A percentile compares a stretch with the other conserved stretches of the same genome.
phyloP scores from a whole-genome alignment of 2,888 invertebrate genomes.

The Mylabris sibirica region DNA sequence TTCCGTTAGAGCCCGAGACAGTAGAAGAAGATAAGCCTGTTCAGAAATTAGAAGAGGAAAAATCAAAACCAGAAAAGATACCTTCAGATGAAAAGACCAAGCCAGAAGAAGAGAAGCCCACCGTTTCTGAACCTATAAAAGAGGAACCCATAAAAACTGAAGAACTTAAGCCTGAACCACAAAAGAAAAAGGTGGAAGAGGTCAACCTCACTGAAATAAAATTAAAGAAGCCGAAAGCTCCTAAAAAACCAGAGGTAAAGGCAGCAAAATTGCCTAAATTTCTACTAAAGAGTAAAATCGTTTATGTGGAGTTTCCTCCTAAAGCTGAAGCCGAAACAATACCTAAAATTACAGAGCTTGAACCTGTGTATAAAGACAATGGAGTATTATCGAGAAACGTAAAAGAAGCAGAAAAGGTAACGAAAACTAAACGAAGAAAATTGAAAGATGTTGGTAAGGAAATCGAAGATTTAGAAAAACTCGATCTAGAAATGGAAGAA shows the following conservation, averaged over 20 bases:
- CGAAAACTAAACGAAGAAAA: conserved; percentile 59
- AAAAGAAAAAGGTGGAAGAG: conserved; percentile 45
- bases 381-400: conserved; percentile 63
- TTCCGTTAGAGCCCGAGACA: conserved; percentile 53
- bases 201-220: conserved; percentile 67
- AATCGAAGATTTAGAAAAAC: conserved; percentile 60
- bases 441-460: conserved; percentile 54
- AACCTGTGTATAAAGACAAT: conserved; percentile 59
- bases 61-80: conserved; percentile 42
- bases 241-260: conserved; percentile 54
- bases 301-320: conserved; percentile 61
- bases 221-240: conserved; percentile 57
- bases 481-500: conserved; percentile 61
- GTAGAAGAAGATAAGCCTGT: conserved; percentile 47
- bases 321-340: conserved; percentile 51
- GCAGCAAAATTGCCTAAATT: conserved; percentile 60
- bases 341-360: conserved; percentile 56
- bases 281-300: conserved; percentile 62
- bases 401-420: conserved; percentile 61
- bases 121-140: conserved; percentile 19
- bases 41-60: conserved; percentile 53
- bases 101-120: conserved; percentile 43
- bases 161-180: conserved; percentile 45
- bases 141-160: conserved; percentile 35
- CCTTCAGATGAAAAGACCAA: conserved; percentile 42